These are phyloP conservation scores for Sciurus carolinensis DNA, from an alignment of 2,797 vertebrate genomes.

Conservation along the genomic window DNA sequence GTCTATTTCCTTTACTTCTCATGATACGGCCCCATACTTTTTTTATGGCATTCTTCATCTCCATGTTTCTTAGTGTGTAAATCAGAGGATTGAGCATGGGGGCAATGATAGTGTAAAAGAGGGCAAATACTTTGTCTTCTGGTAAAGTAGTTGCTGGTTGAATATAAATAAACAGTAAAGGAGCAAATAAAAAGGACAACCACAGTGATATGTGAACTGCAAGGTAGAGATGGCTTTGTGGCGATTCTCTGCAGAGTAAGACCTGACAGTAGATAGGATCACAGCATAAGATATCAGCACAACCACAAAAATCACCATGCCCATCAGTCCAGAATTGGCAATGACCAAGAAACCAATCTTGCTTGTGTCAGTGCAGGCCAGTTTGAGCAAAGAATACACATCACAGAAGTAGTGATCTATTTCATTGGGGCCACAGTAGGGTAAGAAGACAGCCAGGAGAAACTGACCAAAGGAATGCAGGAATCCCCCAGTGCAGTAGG, in stretches of 20 bases:
- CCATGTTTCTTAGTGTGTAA: constrained; percentile 66
- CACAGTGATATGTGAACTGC: neutral
- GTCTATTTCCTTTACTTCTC: neutral
- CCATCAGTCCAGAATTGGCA: constrained; percentile 62
- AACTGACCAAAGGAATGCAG: constrained; percentile 53
- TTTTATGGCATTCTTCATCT: constrained; percentile 68
- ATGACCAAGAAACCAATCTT: constrained; percentile 49
- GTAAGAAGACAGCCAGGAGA: constrained; percentile 20
- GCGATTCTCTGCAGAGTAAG: neutral
- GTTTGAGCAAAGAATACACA: constrained; percentile 59
- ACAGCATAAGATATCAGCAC: neutral
- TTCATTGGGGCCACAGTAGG: too few species aligned
- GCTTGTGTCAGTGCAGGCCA: constrained; percentile 50
- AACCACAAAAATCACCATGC: neutral
- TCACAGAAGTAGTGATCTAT: constrained; percentile 63
- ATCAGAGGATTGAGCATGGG: too few species aligned
- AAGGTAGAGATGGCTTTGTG: constrained; percentile 33
- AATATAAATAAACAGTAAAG: constrained; percentile 73
- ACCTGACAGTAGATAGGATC: neutral
- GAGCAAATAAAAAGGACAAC: constrained; percentile 70
- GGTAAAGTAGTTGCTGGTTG: constrained; percentile 59
- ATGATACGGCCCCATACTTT: neutral
- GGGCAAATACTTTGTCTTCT: constrained; percentile 73
- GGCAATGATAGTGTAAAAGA: too few species aligned
- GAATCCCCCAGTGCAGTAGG: constrained; percentile 54